Conservation (phyloP, 64 coral and sea anemone genomes). For the Porites australiensis region DNA sequence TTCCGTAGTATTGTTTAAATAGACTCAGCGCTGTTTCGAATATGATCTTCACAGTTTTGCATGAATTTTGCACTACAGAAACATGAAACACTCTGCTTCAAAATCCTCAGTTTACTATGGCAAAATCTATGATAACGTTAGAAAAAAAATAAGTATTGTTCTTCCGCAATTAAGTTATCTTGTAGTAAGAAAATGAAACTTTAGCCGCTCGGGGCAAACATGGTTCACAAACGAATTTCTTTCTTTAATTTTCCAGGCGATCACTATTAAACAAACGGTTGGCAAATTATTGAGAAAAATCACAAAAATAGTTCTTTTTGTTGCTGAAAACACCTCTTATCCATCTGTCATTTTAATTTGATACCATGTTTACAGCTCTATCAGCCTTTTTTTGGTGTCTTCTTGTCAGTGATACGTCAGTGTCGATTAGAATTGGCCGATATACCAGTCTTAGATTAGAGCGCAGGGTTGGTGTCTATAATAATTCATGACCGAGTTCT, state of each 20-base stretch:
- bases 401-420: background rate
- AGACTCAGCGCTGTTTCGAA: background rate
- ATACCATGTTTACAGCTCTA: background rate
- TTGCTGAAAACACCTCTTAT: background rate
- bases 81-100: too few relatives aligned
- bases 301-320: background rate
- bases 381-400: background rate
- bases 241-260: too few relatives aligned
- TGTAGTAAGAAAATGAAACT: too few relatives aligned
- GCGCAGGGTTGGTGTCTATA: background rate
- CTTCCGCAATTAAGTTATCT: too few relatives aligned
- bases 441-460: background rate
- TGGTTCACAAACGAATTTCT: too few relatives aligned
- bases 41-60: slow-evolving; percentile 15
- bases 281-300: background rate
- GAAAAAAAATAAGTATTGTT: too few relatives aligned
- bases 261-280: background rate
- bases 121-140: too few relatives aligned
- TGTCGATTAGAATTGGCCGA: background rate
- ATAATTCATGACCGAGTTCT: background rate
- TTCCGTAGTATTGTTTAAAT: background rate
- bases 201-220: too few relatives aligned
- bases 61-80: too few relatives aligned
- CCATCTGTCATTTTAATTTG: background rate
- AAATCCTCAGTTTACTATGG: too few relatives aligned